A percentile compares a stretch with the other conserved stretches of the same genome.
Conservation (phyloP, 30 jellyfish, hydroid and myxozoan genomes). For the Aurelia sp. region DNA sequence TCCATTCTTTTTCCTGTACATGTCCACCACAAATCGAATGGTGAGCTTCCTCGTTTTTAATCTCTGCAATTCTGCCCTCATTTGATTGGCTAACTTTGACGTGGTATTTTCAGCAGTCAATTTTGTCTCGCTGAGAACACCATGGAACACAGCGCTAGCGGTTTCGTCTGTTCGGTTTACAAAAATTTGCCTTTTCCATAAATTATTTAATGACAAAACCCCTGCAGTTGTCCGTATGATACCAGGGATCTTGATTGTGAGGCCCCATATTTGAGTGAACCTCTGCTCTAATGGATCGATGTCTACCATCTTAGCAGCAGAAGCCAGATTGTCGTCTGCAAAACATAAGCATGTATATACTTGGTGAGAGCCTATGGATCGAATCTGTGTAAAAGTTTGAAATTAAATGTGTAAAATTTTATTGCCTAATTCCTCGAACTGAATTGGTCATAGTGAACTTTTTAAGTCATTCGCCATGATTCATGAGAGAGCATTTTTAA, state of each 20-base stretch:
- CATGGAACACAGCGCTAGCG: conserved; percentile 32
- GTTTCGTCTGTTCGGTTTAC: background rate
- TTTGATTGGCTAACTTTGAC: conserved; percentile 14
- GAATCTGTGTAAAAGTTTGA: too few relatives aligned
- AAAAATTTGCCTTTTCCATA: conserved; percentile 29
- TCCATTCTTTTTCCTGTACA: background rate
- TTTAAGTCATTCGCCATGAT: too few relatives aligned
- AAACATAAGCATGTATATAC: background rate
- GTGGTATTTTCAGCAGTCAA: background rate
- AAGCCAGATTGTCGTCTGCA: background rate
- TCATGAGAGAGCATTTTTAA: too few relatives aligned
- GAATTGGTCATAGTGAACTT: too few relatives aligned
- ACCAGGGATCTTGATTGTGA: conserved; percentile 23
- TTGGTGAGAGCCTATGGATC: too few relatives aligned
- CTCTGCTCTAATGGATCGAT: conserved; percentile 55
- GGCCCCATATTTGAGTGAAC: conserved; percentile 59
- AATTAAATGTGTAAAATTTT: too few relatives aligned
- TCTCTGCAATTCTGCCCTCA: conserved; percentile 6
- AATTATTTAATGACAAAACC: conserved; percentile 23
- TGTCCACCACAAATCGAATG: conserved; percentile 42
- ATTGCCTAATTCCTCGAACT: too few relatives aligned
- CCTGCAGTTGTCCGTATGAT: conserved; percentile 16
- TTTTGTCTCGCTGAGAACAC: conserved; percentile 12
- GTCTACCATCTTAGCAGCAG: conserved; percentile 57
- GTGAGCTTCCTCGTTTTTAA: conserved; percentile 4